These are phyloP conservation scores for Lasioglossum calceatum DNA, from an alignment of 2,888 invertebrate genomes.

Conservation along the genomic window DNA sequence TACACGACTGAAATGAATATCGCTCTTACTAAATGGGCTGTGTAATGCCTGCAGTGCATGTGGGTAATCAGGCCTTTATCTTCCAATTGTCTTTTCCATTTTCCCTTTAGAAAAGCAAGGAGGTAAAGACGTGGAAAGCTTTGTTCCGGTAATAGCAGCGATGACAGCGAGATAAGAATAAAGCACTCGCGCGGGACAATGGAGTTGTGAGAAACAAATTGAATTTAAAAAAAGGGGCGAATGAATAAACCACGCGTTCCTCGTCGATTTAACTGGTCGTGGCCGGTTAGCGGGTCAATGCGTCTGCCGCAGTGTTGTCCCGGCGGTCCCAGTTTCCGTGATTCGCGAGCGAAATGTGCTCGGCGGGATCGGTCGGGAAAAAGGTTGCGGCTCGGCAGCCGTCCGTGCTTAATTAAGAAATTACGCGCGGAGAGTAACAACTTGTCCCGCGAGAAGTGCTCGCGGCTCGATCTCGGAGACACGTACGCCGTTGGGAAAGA, in stretches of 20 bases:
- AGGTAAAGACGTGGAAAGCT: neutral
- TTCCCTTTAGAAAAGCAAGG: neutral
- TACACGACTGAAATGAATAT: neutral
- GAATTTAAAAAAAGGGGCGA: neutral
- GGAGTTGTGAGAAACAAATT: neutral
- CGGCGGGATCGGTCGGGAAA: neutral
- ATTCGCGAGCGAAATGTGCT: constrained; percentile 10
- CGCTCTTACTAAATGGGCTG: neutral
- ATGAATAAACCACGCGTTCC: neutral
- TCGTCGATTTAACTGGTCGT: neutral
- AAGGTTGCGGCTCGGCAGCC: neutral
- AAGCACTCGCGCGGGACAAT: neutral
- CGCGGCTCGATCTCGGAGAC: neutral
- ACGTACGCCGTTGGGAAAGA: neutral
- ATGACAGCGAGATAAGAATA: neutral
- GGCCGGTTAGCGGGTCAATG: constrained; percentile 5
- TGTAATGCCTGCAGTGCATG: neutral
- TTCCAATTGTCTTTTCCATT: neutral
- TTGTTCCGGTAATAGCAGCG: neutral
- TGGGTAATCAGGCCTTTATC: neutral
- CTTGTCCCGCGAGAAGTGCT: neutral
- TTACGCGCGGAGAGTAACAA: constrained; percentile 15
- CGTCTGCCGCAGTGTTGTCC: neutral
- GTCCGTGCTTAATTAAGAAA: constrained; percentile 24
- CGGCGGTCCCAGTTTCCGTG: neutral